Evolutionary conservation across 2,797 vertebrate genomes (phyloP), one percentile per base, ranked within the genome.

Genomic region (Lutjanus campechanus): DNA sequence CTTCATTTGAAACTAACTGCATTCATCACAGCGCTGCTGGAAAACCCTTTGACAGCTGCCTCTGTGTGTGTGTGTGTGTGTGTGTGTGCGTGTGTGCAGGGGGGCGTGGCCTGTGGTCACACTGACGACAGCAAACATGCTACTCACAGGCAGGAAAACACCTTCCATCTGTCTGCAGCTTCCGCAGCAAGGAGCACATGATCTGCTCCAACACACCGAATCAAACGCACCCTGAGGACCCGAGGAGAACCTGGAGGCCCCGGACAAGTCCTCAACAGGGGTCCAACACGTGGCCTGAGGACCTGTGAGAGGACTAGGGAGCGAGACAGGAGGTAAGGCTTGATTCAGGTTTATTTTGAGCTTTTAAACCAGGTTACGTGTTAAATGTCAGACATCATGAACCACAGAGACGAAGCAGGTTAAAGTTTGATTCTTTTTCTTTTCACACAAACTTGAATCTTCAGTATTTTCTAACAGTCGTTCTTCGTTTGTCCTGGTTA

Each of bases 121-220:
- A 44, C 20, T 69, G 77, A 85, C 53, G 46, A 17, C 68, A 76
- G 73, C 58, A 36, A 36, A 6, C 15, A 0, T 16, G 43, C 43
- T 58, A 53, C 59, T 40, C 19, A 5, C 49, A 72, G 56, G 7
- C 83, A 85, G 77, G 72, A 88, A 85, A 83, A 76, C 75, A 73
- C 69, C 81, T 81, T 76, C 17, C 19, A 6, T 25, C 5, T 0
- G 19, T 29, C 36, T 56, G 61, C 69, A 80, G 79, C 69, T 51
- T 7, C 2, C 29, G 29, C 29, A 4, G 29, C 29, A 36, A 36
- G 0, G 36, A 73, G 63, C 62, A 66, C 79, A 72, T 20, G 25
- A 60, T 25, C 46, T 29, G 46, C 46, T 0, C 8, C 13, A 5
- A 7, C 25, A n/a, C 49, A 40, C 8, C 0, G 47, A 50, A 40